Evolutionary conservation across 2,797 vertebrate genomes (phyloP), one percentile per base, ranked within the genome.

Genomic region (Arremon aurantiirostris): DNA sequence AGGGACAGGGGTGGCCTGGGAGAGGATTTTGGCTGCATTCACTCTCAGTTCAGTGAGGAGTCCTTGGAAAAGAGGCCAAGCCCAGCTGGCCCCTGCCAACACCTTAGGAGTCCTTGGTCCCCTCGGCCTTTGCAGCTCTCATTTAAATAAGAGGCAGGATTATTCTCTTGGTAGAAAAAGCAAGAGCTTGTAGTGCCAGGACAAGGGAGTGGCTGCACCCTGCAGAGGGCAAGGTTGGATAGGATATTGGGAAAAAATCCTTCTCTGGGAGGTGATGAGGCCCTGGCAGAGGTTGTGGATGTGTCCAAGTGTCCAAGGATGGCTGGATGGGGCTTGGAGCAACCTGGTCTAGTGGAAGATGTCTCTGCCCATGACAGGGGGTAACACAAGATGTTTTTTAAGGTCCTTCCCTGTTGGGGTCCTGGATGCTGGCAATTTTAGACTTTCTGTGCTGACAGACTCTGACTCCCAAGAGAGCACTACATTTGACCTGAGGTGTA

Each of bases 381-480:
- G 4, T 32, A 8, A 16, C 28, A 11, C 1, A 6, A 5, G 41
- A 9, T 16, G 10, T 8, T 5, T 23, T 68, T 17, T n/a, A 47
- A 75, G 14, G 47, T 28, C 34, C 7, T 61, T 66, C 35, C 24
- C 24, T 59, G 17, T 19, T 37, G 3, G 56, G 9, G 34, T 27
- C 26, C 35, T 59, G 35, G 17, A 27, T 2, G 1, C 24, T 59
- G 56, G 37, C 35, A 59, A 59, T 59, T 59, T 59, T 37, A 59
- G 35, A 59, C 17, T 37, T 27, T 27, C 56, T 27, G 35, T 6
- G 24, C 17, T 27, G 24, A 37, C 17, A 59, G 56, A 37, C 34
- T 27, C 56, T 59, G 17, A 19, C 35, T 37, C 34, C 35, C 56
- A 26, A 59, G 35, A 59, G 17, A 59, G 56, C 24, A 6, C 12